A percentile compares a stretch with the other conserved stretches of the same genome.
These are phyloP conservation scores for Archips crataeganus DNA, from an alignment of 2,888 invertebrate species.

Conservation along the genomic window DNA sequence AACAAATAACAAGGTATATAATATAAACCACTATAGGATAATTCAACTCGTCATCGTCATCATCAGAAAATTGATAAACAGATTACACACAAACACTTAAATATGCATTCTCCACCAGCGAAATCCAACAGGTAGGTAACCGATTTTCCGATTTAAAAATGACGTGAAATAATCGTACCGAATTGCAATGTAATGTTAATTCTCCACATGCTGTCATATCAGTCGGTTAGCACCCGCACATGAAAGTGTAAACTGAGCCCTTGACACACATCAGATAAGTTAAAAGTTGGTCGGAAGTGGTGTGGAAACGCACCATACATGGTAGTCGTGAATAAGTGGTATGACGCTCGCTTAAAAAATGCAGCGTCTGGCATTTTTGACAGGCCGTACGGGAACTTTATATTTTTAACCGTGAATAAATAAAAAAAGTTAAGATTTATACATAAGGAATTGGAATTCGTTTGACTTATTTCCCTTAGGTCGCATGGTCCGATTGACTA, in stretches of 20 bases:
- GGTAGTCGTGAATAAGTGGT: conserved; percentile 17
- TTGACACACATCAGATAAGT: conserved; percentile 40
- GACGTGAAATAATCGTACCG: no score
- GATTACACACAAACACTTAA: no score
- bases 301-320: conserved; percentile 34
- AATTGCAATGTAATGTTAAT: not conserved
- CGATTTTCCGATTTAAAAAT: no score
- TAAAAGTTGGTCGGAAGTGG: conserved; percentile 35
- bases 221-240: conserved; percentile 1
- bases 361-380: conserved; percentile 27
- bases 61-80: no score
- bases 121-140: no score
- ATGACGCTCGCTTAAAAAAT: conserved; percentile 31
- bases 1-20: no score
- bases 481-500: no score
- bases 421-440: not conserved
- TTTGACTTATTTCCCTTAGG: no score
- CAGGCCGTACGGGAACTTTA: conserved; percentile 4
- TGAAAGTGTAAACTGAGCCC: conserved; percentile 23
- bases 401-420: not conserved
- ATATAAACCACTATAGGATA: no score
- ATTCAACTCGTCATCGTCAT: no score
- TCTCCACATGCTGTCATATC: not conserved
- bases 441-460: not conserved
- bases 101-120: no score